Evolutionary conservation across 1,140 invertebrate genomes (phyloP).

Genomic region (Acromyrmex echinatior): DNA sequence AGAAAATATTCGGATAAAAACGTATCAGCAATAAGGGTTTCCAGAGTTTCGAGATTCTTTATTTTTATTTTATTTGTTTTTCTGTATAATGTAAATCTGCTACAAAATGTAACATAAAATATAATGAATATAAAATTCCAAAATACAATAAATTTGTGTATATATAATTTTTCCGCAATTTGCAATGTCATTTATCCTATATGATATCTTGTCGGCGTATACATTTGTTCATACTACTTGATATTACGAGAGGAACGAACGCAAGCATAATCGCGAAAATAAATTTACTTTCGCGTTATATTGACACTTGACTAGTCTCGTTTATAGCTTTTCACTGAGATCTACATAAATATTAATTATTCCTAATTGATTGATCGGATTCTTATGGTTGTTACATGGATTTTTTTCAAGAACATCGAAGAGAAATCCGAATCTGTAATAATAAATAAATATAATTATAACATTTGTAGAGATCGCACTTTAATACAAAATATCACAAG

Average conservation of each 20-base stretch:
- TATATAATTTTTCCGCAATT: background rate
- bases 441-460: background rate
- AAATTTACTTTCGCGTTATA: constrained; percentile 24
- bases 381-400: background rate
- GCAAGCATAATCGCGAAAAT: background rate
- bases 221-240: constrained; percentile 22
- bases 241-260: background rate
- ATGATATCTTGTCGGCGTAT: background rate
- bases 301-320: constrained; percentile 53
- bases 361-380: background rate
- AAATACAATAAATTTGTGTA: background rate
- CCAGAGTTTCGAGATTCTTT: background rate
- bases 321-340: constrained; percentile 53
- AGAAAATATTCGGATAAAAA: background rate
- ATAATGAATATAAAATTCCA: background rate
- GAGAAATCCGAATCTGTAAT: background rate
- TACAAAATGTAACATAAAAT: background rate
- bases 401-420: background rate
- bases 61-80: background rate
- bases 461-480: background rate
- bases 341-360: constrained; percentile 57
- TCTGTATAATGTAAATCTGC: background rate
- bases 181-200: background rate
- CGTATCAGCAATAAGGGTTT: background rate
- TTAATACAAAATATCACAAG: background rate